Evolutionary conservation across 2,888 invertebrate genomes (phyloP), one percentile per base, ranked within the genome.

Genomic region (Sphaerophoria rueppellii): DNA sequence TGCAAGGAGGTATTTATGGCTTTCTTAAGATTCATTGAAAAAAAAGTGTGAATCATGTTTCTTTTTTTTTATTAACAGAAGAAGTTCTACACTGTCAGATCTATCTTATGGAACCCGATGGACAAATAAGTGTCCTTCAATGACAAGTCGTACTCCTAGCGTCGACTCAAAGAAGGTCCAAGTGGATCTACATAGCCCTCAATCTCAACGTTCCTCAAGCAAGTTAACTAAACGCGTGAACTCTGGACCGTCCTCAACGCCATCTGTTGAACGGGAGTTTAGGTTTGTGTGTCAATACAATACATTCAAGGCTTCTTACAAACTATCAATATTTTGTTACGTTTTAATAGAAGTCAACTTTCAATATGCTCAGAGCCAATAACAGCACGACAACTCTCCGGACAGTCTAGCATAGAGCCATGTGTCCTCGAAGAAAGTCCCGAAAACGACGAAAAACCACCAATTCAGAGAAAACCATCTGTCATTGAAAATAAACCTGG

Each of bases 321-420:
- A 12, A 6, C 37, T 58, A 37, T 58, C 24, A 12, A 14, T 14
- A 37, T 24, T 2, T 24, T 2, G 24, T 24, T 2, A 9, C 9
- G 4, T 6, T 11, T 43, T 11, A 0, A n/a, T 78, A 90, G 90
- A 71, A 89, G 89, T 58, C 92, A 92, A 87, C 87, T 92, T 37
- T 92, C 92, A 0, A 91, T 92, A 4, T 92, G 91, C 77, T 92
- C 92, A 4, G 92, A 92, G 81, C 90, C 90, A 35, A 89, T 89
- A 2, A 88, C 89, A 71, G 89, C 89, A 37, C 90, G 89, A 14
- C 89, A 91, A 78, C 86, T 92, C 40, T 92, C 92, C 2, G 91
- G 91, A 4, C 92, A 92, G 83, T 91, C 92, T 4, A 92, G 92
- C 80, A 88, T 92, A 75, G 92, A 92, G 77, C 92, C 92, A 0